A percentile compares a stretch with the other conserved stretches of the same genome.
Evolutionary conservation across 1,140 invertebrate species (phyloP).

Genomic region (Caenorhabditis latens): DNA sequence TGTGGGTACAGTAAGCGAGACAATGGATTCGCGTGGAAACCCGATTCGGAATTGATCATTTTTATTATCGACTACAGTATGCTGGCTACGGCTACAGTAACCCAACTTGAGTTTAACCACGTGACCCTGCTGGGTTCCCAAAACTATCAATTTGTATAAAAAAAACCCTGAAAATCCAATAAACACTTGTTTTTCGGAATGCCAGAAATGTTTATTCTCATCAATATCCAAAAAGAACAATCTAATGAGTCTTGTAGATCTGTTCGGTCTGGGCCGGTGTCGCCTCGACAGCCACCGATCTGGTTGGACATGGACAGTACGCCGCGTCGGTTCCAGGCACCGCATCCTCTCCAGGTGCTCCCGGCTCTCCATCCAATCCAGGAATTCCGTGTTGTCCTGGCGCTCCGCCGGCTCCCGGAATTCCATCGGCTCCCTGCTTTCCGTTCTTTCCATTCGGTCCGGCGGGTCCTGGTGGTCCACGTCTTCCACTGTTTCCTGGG

Average conservation of each 20-base stretch:
- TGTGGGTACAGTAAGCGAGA: too few species aligned
- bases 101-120: too few species aligned
- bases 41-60: too few species aligned
- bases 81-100: too few species aligned
- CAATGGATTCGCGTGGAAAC: too few species aligned
- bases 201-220: too few species aligned
- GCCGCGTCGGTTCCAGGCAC: constrained; percentile 15
- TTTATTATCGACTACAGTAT: too few species aligned
- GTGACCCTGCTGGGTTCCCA: too few species aligned
- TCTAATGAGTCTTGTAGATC: constrained; percentile 39
- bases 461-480: constrained; percentile 31
- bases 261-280: not conserved
- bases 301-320: constrained; percentile 32
- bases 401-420: constrained; percentile 47
- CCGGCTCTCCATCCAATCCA: constrained; percentile 16
- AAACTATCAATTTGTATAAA: too few species aligned
- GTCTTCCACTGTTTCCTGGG: constrained; percentile 37
- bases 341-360: constrained; percentile 37
- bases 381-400: constrained; percentile 48
- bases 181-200: too few species aligned
- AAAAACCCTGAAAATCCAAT: too few species aligned
- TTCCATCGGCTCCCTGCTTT: constrained; percentile 55
- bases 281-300: constrained; percentile 26
- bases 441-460: constrained; percentile 51
- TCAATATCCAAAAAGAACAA: too few species aligned